Evolutionary conservation across 2,113 vertebrate genomes (phyloP).

Genomic region (Ciconia maguari): DNA sequence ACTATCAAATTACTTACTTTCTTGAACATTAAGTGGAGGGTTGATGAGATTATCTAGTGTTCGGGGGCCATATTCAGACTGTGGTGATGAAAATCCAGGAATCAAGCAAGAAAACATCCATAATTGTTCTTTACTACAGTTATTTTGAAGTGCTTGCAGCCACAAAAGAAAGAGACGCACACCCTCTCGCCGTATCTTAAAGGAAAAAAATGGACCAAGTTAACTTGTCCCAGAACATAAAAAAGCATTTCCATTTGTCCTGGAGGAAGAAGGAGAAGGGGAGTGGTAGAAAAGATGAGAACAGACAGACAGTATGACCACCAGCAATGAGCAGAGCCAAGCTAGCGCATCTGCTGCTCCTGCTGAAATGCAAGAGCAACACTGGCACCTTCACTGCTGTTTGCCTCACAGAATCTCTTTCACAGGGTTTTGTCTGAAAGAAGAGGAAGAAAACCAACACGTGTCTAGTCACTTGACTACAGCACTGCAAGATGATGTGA

Average conservation of each 20-base stretch:
- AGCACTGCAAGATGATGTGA: neutral
- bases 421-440: neutral
- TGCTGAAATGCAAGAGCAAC: neutral
- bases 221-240: neutral
- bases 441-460: neutral
- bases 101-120: slow-evolving; percentile 98
- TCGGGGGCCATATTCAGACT: slow-evolving; percentile 86
- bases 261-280: neutral
- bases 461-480: neutral
- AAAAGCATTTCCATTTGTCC: neutral
- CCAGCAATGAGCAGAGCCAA: neutral
- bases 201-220: neutral
- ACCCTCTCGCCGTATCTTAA: slow-evolving; percentile 94
- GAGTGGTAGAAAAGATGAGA: neutral
- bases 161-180: slow-evolving; percentile 95
- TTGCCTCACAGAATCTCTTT: neutral
- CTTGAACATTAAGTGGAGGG: slow-evolving; percentile 88
- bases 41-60: slow-evolving; percentile 97
- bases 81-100: slow-evolving; percentile 93
- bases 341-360: neutral
- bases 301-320: neutral
- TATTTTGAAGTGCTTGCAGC: slow-evolving; percentile 96
- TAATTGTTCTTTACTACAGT: slow-evolving; percentile 92
- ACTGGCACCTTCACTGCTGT: neutral
- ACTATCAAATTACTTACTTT: slow-evolving; percentile 81